A percentile compares a stretch with the other conserved stretches of the same genome.
These are phyloP conservation scores for Pilophorus perplexus DNA, from an alignment of 2,888 invertebrate species.

Conservation along the genomic window DNA sequence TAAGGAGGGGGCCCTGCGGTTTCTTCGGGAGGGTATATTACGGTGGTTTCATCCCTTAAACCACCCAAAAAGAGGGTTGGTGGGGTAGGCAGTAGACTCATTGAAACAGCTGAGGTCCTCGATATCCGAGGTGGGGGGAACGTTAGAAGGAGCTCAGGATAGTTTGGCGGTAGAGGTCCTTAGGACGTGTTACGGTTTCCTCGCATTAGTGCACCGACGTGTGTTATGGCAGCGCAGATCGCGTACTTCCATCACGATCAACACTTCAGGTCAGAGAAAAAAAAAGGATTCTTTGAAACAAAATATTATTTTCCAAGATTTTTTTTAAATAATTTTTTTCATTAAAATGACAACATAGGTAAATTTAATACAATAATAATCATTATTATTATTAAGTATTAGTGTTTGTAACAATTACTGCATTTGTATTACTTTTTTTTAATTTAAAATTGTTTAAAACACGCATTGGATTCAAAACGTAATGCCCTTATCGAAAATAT, in stretches of 20 bases:
- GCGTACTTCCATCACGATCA: conserved; percentile 16
- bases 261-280: conserved; percentile 22
- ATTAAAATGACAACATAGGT: too few relatives aligned
- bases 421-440: too few relatives aligned
- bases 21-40: too few relatives aligned
- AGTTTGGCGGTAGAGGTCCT: conserved; percentile 18
- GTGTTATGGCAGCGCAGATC: conserved; percentile 38
- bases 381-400: too few relatives aligned
- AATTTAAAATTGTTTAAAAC: too few relatives aligned
- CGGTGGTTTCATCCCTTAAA: conserved; percentile 9
- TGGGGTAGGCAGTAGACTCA: conserved; percentile 1
- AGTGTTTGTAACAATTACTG: too few relatives aligned
- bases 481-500: too few relatives aligned
- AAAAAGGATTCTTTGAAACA: too few relatives aligned
- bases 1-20: neutral
- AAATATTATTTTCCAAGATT: too few relatives aligned
- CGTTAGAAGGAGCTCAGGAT: conserved; percentile 16
- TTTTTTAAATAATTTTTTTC: too few relatives aligned
- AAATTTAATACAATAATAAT: too few relatives aligned
- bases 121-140: neutral
- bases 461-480: too few relatives aligned
- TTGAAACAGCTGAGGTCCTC: neutral
- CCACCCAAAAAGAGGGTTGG: conserved; percentile 14
- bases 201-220: conserved; percentile 17
- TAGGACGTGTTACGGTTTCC: conserved; percentile 21